Base-by-base conservation (phyloP, 2,797 vertebrate genomes). In the Podargus strigoides region DNA sequence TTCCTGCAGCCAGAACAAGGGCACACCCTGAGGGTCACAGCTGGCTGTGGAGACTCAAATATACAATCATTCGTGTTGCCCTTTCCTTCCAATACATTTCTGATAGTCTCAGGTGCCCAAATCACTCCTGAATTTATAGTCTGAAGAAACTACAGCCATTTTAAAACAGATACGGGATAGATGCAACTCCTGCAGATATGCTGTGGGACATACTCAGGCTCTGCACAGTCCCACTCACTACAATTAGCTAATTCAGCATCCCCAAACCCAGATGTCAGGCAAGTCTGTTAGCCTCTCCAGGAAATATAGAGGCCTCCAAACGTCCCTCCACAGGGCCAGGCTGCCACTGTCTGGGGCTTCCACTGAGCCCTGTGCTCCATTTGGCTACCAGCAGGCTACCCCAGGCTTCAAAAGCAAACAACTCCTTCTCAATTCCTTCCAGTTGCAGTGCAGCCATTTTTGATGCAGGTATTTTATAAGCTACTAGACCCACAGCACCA, bases 381-480 rank as follows among this genome's bases (percentile, higher is more conserved):
- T n/a, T 78, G 80, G 36, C 77, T 78, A 64, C 23, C 56, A 70
- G 41, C 5, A 6, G 24, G 37, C 47, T 80, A n/a, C 11, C 9
- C 2, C 8, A 13, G 30, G 36, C 67, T 88, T 90, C 74, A 68
- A 72, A 88, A 67, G 15, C n/a, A 62, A 93, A 62, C 0, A 0
- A 34, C 53, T 90, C 72, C 73, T 74, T 94, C 44, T 41, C 69
- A 59, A 2, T 59, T 90, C 80, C 69, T 91, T 83, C 84, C 76
- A 63, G 23, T 8, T 62, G 70, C 6, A 2, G 47, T 39, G 82
- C 68, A 91, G 72, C 34, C 6, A 0, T 6, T 62, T 69, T 73
- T 36, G 67, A 76, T 62, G n/a, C 39, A 82, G 20, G 20, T 87
- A 13, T 47, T 76, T 73, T 41, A 41, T 15, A 81, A 73, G 27